These are phyloP conservation scores for Hydra vulgaris DNA, from an alignment of 30 jellyfish, hydroid and myxozoan genomes.

Conservation along the genomic window DNA sequence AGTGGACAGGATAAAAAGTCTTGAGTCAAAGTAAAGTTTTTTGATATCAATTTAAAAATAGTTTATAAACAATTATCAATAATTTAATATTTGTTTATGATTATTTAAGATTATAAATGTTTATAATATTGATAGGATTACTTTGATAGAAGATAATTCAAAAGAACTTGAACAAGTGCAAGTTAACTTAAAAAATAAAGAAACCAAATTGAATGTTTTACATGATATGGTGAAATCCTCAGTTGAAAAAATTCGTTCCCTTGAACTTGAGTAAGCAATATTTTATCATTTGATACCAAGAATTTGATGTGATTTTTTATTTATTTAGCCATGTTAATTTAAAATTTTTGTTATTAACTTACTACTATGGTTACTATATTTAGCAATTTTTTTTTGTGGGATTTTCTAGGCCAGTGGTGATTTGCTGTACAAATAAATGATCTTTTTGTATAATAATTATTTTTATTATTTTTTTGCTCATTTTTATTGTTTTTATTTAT, in stretches of 20 bases:
- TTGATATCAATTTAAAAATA: background rate
- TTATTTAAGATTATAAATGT: background rate
- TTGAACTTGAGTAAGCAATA: conserved; percentile 27
- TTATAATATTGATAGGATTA: background rate
- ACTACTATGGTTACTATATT: too few relatives aligned
- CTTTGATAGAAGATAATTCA: background rate
- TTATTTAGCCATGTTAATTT: too few relatives aligned
- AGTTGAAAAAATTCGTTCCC: conserved; percentile 6
- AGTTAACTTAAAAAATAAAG: conserved; percentile 20
- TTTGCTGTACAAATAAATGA: too few relatives aligned
- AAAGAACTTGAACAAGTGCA: conserved; percentile 11
- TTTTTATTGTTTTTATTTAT: too few relatives aligned
- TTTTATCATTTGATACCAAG: too few relatives aligned
- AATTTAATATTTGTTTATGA: background rate
- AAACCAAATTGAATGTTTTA: background rate
- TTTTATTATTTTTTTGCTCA: too few relatives aligned
- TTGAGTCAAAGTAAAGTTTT: conserved; percentile 59
- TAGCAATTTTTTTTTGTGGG: too few relatives aligned
- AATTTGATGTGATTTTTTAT: too few relatives aligned
- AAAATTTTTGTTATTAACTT: too few relatives aligned
- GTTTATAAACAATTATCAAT: too few relatives aligned
- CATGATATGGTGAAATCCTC: conserved; percentile 1
- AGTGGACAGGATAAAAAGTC: conserved; percentile 50
- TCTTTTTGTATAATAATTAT: too few relatives aligned
- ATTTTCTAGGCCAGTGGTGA: too few relatives aligned